These are phyloP conservation scores for Halcyon leucocephala DNA, from an alignment of 2,797 vertebrate genomes.

Conservation along the genomic window DNA sequence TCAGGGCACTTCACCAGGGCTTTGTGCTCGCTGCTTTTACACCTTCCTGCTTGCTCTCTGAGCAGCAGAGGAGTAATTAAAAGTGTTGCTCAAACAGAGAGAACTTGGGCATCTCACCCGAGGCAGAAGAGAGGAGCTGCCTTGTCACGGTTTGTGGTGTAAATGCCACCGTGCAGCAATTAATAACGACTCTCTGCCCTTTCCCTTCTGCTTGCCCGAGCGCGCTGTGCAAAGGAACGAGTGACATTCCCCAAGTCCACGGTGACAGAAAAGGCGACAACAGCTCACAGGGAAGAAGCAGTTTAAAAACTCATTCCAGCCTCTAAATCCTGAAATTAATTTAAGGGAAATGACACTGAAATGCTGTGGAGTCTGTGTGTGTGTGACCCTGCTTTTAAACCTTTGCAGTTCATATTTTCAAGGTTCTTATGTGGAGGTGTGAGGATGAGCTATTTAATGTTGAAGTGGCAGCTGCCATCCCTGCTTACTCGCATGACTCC, in stretches of 20 bases:
- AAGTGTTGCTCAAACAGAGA: background rate
- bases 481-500: background rate
- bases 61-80: background rate
- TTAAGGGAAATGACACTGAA: background rate
- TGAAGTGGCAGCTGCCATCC: background rate
- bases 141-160: background rate
- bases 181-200: background rate
- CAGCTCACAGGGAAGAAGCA: background rate
- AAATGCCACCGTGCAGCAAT: background rate
- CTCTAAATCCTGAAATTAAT: background rate
- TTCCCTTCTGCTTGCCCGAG: background rate
- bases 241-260: background rate
- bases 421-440: background rate
- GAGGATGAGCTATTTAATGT: background rate
- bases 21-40: background rate
- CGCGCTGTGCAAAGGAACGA: fast-evolving
- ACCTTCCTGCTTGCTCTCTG: background rate
- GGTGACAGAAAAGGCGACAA: background rate
- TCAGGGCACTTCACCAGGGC: fast-evolving
- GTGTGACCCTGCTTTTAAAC: background rate
- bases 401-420: background rate
- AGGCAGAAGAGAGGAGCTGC: background rate
- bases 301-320: background rate
- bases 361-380: background rate
- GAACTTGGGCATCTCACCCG: background rate